Conservation (phyloP, 1,140 invertebrate genomes). For the Zeugodacus cucurbitae region DNA sequence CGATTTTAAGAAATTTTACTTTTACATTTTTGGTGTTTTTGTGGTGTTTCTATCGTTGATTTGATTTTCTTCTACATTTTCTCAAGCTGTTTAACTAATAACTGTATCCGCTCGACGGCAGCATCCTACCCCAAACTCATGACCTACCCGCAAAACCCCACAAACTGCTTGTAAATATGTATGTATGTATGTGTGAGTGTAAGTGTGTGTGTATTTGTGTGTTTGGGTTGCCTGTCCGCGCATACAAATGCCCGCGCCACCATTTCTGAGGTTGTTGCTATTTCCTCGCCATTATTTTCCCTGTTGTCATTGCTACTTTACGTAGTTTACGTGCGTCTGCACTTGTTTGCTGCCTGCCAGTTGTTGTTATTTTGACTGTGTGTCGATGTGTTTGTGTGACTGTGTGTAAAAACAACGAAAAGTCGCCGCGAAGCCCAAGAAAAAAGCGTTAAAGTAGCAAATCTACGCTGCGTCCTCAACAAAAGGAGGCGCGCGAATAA, state of each 20-base stretch:
- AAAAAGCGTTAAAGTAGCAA: slow-evolving; percentile 1
- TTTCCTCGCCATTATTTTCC: not conserved
- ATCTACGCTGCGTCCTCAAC: not conserved
- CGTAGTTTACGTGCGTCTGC: not conserved
- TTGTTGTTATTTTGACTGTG: not conserved
- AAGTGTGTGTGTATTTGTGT: not conserved
- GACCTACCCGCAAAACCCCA: not conserved
- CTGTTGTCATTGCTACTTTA: not conserved
- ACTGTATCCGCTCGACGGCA: not conserved
- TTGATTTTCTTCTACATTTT: not conserved
- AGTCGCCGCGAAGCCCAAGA: not conserved
- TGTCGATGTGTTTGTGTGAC: not conserved
- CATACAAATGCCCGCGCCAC: not conserved
- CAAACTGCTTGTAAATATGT: not conserved
- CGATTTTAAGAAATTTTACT: not conserved
- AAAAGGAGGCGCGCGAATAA: not conserved
- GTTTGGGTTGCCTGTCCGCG: not conserved
- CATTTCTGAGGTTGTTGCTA: slow-evolving; percentile 14
- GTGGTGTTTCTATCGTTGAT: not conserved
- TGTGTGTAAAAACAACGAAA: not conserved
- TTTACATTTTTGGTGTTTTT: not conserved
- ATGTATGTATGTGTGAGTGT: not conserved
- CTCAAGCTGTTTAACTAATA: not conserved
- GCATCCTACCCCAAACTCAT: not conserved
- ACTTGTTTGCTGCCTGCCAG: not conserved